A percentile compares a stretch with the other conserved stretches of the same genome.
Conservation (phyloP, 2,888 invertebrate species). For the Elegia similella region DNA sequence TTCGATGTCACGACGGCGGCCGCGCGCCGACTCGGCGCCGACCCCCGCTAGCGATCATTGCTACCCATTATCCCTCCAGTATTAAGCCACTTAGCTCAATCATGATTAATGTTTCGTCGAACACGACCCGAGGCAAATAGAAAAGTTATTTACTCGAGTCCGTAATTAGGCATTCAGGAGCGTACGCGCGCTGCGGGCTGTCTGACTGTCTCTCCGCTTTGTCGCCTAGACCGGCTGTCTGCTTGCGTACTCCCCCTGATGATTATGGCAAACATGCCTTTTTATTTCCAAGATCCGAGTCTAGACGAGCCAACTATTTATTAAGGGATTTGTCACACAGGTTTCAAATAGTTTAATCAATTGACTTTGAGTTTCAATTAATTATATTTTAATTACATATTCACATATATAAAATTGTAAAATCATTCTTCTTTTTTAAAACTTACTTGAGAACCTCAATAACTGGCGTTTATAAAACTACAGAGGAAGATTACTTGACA, state of each 20-base stretch:
- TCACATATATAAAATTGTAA: too few species aligned
- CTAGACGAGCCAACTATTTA: conserved; percentile 8
- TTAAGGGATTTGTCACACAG: conserved; percentile 2
- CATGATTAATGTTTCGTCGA: conserved; percentile 82
- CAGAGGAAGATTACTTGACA: too few species aligned
- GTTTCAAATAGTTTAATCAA: background rate
- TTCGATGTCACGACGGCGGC: conserved; percentile 52
- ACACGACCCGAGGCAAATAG: conserved; percentile 77
- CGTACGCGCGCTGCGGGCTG: conserved; percentile 67
- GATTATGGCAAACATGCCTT: conserved; percentile 27
- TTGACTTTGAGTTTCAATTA: background rate
- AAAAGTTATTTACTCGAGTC: conserved; percentile 77
- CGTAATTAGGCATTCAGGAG: conserved; percentile 81
- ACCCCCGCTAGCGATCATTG: conserved; percentile 77
- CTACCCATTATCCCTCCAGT: conserved; percentile 77
- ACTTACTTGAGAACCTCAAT: too few species aligned
- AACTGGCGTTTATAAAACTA: too few species aligned
- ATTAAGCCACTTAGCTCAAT: conserved; percentile 83
- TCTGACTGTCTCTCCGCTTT: conserved; percentile 66
- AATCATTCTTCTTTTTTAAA: too few species aligned
- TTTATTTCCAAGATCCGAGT: conserved; percentile 20
- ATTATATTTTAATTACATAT: background rate
- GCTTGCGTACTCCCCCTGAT: conserved; percentile 28
- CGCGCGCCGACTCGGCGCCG: conserved; percentile 68
- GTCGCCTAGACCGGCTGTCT: conserved; percentile 70